Conservation (phyloP, 2,113 vertebrate genomes). For the Tylochromis polylepis region DNA sequence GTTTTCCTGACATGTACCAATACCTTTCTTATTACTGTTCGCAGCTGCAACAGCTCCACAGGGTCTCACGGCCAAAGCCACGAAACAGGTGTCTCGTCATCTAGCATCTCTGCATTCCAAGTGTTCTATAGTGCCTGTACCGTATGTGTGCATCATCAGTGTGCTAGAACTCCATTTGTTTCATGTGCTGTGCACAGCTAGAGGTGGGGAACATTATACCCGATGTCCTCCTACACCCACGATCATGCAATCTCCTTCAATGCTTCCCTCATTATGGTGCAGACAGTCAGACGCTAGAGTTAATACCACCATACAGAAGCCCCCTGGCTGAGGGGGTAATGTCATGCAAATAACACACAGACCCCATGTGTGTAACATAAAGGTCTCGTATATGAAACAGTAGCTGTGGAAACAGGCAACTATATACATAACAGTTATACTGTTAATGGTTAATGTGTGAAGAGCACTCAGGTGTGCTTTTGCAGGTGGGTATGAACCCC, state of each 20-base stretch:
- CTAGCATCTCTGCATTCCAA: not conserved
- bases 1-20: not conserved
- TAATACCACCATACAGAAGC: constrained; percentile 1
- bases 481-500: not conserved
- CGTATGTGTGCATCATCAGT: not conserved
- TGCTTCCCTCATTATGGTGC: not conserved
- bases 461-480: not conserved
- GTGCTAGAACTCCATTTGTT: not conserved
- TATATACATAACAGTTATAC: not conserved
- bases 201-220: not conserved
- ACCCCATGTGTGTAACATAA: not conserved
- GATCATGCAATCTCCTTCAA: not conserved
- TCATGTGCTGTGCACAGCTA: not conserved
- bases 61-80: not conserved
- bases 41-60: not conserved
- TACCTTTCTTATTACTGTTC: not conserved
- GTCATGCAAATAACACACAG: not conserved
- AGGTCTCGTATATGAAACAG: not conserved
- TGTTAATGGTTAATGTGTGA: not conserved
- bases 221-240: not conserved
- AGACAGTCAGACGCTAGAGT: constrained; percentile 1
- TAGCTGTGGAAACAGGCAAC: not conserved
- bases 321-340: not conserved
- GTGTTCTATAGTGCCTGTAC: not conserved
- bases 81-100: constrained; percentile 1